Conservation (phyloP, 2,113 vertebrate genomes). For the Eclectus roratus region DNA sequence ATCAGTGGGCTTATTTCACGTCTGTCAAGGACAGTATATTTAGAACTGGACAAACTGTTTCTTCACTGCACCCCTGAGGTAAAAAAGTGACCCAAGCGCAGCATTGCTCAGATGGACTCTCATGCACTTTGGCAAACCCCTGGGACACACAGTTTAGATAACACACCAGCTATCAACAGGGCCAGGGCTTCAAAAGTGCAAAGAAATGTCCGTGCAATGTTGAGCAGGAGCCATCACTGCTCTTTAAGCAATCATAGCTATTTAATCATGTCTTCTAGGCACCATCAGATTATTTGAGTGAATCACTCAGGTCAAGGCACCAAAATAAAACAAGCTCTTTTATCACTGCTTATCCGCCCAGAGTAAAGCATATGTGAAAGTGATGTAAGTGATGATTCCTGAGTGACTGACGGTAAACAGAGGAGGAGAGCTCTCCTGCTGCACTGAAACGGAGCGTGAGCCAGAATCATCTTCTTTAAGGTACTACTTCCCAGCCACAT, state of each 20-base stretch:
- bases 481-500: background rate
- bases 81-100: constrained; percentile 18
- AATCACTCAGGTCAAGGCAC: background rate
- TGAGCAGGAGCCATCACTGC: background rate
- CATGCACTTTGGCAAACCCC: background rate
- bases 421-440: background rate
- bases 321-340: constrained; percentile 2
- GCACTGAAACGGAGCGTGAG: background rate
- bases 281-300: background rate
- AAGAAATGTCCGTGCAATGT: background rate
- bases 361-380: background rate
- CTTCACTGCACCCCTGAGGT: constrained; percentile 9
- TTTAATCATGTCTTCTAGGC: background rate
- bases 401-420: background rate
- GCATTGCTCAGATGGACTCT: background rate
- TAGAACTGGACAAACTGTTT: constrained; percentile 49
- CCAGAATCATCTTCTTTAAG: background rate
- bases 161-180: background rate
- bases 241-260: constrained; percentile 1
- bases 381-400: background rate
- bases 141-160: background rate
- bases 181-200: background rate
- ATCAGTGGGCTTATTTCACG: constrained; percentile 41
- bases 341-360: background rate
- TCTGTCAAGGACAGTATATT: constrained; percentile 55